Evolutionary conservation across 2,113 vertebrate species (phyloP), one percentile per base, ranked within the genome.

Genomic region (Genyomyrus donnyi): DNA sequence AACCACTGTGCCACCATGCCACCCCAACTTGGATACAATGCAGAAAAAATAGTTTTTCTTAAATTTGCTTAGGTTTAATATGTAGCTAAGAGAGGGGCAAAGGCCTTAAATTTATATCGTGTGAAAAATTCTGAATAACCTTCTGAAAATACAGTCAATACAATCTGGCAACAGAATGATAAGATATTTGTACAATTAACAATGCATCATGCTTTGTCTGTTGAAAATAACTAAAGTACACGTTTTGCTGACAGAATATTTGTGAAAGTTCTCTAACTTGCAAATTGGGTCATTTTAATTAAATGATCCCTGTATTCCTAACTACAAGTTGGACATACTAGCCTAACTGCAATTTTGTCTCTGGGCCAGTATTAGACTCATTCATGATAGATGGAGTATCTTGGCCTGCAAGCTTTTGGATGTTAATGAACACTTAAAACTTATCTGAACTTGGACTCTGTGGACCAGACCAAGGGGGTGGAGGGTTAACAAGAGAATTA

Each of bases 341-440:
- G 93, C 93, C 95, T 93, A 95, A 94, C 93, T 94, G 93, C 92
- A 93, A 93, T 90, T 90, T 93, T 93, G 93, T 91, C 92, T 90
- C 92, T 94, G 93, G 93, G 92, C 93, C 85, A 92, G 92, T 89
- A 93, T 92, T 91, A 92, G 92, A 94, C 94, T 94, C 91, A 94
- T 91, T 94, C 90, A 93, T 93, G 94, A 93, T 93, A 93, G 93
- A 93, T 95, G 94, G 92, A 92, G 91, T 88, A 93, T 94, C 93
- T 91, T 91, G 94, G 95, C 94, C 95, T 95, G 95, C 95, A 96
- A 96, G 95, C 95, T 96, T 96, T 96, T 96, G 94, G 95, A 95
- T 95, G 95, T 92, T 95, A 95, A 96, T 96, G 94, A 96, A 95
- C 95, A 94, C 91, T 90, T 91, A 95, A 93, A 95, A 96, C 52